phyloP scores from a whole-genome alignment of 2,113 vertebrate species.

The Felis catus region DNA sequence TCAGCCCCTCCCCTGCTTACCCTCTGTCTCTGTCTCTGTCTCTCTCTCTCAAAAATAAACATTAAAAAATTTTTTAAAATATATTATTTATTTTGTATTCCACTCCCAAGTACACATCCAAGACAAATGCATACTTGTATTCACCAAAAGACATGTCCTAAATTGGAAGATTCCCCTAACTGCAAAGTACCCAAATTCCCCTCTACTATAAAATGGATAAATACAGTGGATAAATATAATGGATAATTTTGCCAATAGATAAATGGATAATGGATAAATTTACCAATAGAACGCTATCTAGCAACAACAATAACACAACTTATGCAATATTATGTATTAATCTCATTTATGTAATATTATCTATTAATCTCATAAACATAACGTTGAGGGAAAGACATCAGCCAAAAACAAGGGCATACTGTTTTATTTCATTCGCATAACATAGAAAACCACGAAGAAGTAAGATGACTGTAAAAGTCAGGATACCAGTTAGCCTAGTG shows the following conservation, averaged over 20 bases:
- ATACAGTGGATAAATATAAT: too few species aligned
- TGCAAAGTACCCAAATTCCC: conserved; percentile 2
- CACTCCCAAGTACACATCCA: not conserved
- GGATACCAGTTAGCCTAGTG: not conserved
- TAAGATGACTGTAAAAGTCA: not conserved
- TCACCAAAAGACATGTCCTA: not conserved
- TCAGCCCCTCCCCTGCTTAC: too few species aligned
- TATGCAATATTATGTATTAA: not conserved
- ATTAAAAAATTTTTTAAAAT: conserved; percentile 22
- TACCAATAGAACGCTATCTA: not conserved
- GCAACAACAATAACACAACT: not conserved
- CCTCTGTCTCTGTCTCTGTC: too few species aligned
- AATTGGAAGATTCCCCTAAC: not conserved
- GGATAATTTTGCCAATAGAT: too few species aligned
- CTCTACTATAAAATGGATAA: not conserved
- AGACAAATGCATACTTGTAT: not conserved
- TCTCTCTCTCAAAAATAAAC: too few species aligned
- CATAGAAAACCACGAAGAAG: not conserved
- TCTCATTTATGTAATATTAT: not conserved
- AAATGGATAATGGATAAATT: not conserved
- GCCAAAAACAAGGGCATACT: not conserved
- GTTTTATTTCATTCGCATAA: not conserved
- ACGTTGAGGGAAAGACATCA: not conserved
- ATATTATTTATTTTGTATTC: conserved; percentile 16
- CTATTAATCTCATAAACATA: not conserved